A percentile compares a stretch with the other conserved stretches of the same genome.
Conservation (phyloP, 2,797 vertebrate species). For the Cottoperca gobio region DNA sequence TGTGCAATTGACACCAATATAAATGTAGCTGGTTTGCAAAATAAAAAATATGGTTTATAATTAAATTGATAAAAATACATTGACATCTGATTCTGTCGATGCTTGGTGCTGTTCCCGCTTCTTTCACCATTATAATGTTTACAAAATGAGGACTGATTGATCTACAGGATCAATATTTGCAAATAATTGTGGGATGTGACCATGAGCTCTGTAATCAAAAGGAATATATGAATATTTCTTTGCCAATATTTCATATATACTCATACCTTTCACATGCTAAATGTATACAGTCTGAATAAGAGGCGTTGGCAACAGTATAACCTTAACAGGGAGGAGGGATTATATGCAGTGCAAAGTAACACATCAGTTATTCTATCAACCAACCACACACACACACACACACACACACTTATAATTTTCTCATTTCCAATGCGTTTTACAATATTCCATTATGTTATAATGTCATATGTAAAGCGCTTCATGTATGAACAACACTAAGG, state of each 20-base stretch:
- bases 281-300: not conserved
- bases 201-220: not conserved
- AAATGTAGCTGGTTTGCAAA: not conserved
- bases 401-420: too few relatives aligned
- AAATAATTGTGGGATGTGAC: not conserved
- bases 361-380: slow-evolving; percentile 1
- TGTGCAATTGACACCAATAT: not conserved
- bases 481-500: not conserved
- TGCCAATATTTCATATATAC: not conserved
- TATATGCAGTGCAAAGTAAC: not conserved
- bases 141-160: not conserved
- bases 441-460: not conserved
- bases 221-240: not conserved
- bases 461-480: not conserved
- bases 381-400: too few relatives aligned
- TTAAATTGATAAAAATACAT: not conserved
- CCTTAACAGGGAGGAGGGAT: not conserved
- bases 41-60: not conserved
- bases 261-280: not conserved
- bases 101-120: not conserved
- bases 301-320: not conserved
- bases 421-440: not conserved
- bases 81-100: not conserved
- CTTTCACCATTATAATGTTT: not conserved
- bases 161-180: not conserved